Evolutionary conservation across 2,888 invertebrate genomes (phyloP), one percentile per base, ranked within the genome.

Genomic region (Drosophila suboccidentalis): DNA sequence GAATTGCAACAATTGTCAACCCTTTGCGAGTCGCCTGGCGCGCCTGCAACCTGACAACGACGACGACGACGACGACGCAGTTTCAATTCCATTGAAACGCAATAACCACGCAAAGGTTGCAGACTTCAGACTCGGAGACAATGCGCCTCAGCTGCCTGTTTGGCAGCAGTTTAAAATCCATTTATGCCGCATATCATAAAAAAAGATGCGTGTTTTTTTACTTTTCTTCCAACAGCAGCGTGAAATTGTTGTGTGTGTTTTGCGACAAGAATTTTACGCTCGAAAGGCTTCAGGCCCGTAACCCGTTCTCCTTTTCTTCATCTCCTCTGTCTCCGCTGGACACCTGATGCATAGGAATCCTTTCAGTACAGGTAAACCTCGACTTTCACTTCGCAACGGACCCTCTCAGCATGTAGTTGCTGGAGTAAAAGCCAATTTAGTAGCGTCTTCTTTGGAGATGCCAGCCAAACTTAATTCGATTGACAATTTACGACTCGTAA

Each of bases 1-100:
- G 61, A 87, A 89, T 89, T 62, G 86, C 89, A 87, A 87, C 88
- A 87, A 87, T 89, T 89, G 87, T 71, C 82, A 87, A 87, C 87
- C 87, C 87, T 87, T 87, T 89, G 87, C 72, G 65, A 32, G 22
- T 32, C 46, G 32, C 36, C 66, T 38, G 59, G 39, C 59, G 53
- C 39, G 62, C 26, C 80, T 72, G 67, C 69, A 87, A 87, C 89
- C 84, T 90, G 87, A 83, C 82, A 54, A 53, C 39, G 53, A 19
- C 38, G 34, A 29, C 39, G 34, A 29, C 39, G 34, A 29, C 26
- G 44, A 41, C 10, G 26, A 34, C 75, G 68, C 62, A 51, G 71
- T 75, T 63, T 58, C 60, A 59, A 43, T 81, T 85, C 82, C 85
- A 55, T 65, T 72, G 83, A 80, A 80, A 49, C 66, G 70, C 64